Evolutionary conservation across 2,113 vertebrate species (phyloP), one percentile per base, ranked within the genome.

Genomic region (Leucosticte australis): DNA sequence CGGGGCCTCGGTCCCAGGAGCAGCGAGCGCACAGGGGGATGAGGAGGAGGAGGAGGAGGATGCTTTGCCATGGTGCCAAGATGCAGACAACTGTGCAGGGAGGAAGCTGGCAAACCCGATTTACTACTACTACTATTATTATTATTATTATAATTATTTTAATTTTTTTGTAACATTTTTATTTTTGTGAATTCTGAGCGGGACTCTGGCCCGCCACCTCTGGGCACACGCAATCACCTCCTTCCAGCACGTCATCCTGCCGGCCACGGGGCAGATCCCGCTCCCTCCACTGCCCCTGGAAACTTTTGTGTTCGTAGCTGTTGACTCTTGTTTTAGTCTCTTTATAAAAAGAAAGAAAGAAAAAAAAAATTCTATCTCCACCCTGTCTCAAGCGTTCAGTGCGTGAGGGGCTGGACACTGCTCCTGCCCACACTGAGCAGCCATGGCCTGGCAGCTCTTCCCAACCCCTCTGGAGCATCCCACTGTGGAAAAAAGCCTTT

Each of bases 111-210:
- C 86, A 90, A 92, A 94, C 96, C 95, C 93, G 26, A 93, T 92
- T 93, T 97, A 95, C 92, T 96, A 96, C 92, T 92, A 90, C 89
- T 94, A 94, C 87, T 90, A 96, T 87, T 94, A 96, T 95, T 96
- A 96, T 96, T 94, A 96, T 96, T 82, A 71, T 71, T 0, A 96
- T 96, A 89, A 95, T 96, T 96, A 96, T 96, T 95, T 97, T 94
- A 96, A 95, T 64, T 94, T 94, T 94, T 96, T 95, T 83, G 96
- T 97, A 96, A 95, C 60, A 46, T 95, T 96, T 96, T 97, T 94
- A 92, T 93, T 96, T 94, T 94, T 57, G 91, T 94, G 94, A 89
- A 92, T 87, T 87, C 62, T 1, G 27, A 77, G 95, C 7, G 79
- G 79, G 90, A 65, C 74, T 92, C 74, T 1, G 24, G 63, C 83